Conservation (phyloP, 1,140 invertebrate genomes). For the Drosophila pandora region DNA sequence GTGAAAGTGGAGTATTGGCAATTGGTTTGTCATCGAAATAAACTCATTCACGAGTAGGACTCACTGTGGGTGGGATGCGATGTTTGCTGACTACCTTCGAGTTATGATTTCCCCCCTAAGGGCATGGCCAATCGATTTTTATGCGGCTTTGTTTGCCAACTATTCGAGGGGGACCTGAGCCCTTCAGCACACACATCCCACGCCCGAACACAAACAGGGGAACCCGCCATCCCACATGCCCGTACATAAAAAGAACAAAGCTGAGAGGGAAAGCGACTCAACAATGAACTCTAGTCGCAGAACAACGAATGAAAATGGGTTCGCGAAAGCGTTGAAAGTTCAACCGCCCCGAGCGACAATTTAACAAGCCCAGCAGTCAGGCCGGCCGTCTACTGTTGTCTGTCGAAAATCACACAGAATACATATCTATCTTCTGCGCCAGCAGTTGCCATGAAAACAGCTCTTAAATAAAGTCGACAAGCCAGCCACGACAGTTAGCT, state of each 20-base stretch:
- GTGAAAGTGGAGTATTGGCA: constrained; percentile 41
- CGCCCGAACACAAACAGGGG: neutral
- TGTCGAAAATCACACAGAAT: neutral
- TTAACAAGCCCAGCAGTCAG: constrained; percentile 51
- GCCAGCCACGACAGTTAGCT: neutral
- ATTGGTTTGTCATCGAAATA: neutral
- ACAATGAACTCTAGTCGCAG: constrained; percentile 63
- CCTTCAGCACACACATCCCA: constrained; percentile 3
- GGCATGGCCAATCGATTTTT: constrained; percentile 48
- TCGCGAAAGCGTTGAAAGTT: constrained; percentile 65
- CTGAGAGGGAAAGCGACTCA: constrained; percentile 41
- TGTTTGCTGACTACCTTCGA: neutral
- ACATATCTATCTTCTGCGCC: neutral
- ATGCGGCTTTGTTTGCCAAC: constrained; percentile 50
- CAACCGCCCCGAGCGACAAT: constrained; percentile 56
- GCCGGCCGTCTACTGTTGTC: constrained; percentile 27
- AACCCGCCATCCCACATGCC: neutral
- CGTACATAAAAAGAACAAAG: constrained; percentile 27
- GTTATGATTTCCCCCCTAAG: neutral
- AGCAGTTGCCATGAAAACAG: neutral
- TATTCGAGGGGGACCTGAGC: constrained; percentile 6
- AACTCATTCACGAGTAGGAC: constrained; percentile 1
- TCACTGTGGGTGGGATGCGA: neutral
- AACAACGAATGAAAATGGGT: constrained; percentile 51
- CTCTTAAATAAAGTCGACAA: neutral